A percentile compares a stretch with the other conserved stretches of the same genome.
phyloP scores from a whole-genome alignment of 2,888 invertebrate genomes.

The Parnassius glacialis region DNA sequence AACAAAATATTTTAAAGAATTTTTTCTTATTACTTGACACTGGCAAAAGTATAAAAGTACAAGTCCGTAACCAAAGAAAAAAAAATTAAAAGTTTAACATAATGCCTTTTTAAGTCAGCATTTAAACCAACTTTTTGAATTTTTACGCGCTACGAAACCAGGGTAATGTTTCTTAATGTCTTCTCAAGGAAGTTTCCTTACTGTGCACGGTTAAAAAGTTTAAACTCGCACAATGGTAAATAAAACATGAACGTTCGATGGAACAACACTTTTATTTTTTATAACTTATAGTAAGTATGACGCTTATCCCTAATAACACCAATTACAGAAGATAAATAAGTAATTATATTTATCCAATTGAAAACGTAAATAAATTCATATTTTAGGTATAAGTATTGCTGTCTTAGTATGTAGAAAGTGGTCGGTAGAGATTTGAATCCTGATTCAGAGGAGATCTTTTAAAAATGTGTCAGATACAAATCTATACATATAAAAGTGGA shows the following conservation, averaged over 20 bases:
- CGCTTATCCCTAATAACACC: conserved; percentile 60
- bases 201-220: conserved; percentile 23
- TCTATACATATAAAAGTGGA: background rate
- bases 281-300: conserved; percentile 41
- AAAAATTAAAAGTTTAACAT: conserved; percentile 3
- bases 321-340: conserved; percentile 47
- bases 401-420: conserved; percentile 70
- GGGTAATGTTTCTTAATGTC: conserved; percentile 52
- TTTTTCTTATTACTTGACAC: no score
- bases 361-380: conserved; percentile 42
- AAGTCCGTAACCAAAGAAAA: no score
- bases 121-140: conserved; percentile 51
- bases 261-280: conserved; percentile 30
- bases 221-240: conserved; percentile 12
- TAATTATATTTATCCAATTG: conserved; percentile 45
- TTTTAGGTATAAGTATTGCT: conserved; percentile 57
- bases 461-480: conserved; percentile 25
- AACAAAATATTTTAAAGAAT: no score
- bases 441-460: conserved; percentile 32
- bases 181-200: conserved; percentile 33
- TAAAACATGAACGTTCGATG: conserved; percentile 30
- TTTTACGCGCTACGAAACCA: conserved; percentile 61
- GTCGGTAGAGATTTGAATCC: conserved; percentile 62
- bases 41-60: no score
- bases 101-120: conserved; percentile 27